Evolutionary conservation across 2,888 invertebrate species (phyloP), one percentile per base, ranked within the genome.

Genomic region (Cephonodes hylas): DNA sequence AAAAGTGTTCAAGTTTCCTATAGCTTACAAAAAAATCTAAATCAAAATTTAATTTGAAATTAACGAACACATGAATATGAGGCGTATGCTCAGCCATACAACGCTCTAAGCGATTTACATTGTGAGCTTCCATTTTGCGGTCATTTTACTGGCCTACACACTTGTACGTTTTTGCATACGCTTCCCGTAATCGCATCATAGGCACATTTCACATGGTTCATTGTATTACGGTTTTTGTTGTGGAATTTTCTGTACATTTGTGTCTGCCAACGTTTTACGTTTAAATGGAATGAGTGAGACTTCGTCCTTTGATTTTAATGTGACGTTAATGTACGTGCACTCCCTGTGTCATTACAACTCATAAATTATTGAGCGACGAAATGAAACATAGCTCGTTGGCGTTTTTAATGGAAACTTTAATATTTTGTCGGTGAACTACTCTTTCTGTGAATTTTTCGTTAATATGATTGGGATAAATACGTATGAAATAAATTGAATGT

Each of bases 111-210:
- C 72, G 71, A 78, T 84, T 77, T 77, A 75, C 79, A 74, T 80
- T 76, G 79, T 79, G 71, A 79, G 80, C 81, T 79, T 79, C 75
- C 81, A 84, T 75, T 83, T 85, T 85, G 84, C 75, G 85, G 83
- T 80, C 72, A 77, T 79, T 83, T 74, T 75, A 76, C 76, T 71
- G 66, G 73, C 71, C 74, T 71, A 71, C 68, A 75, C 68, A 76
- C 75, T 78, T 79, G 80, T 77, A 79, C 73, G 75, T 81, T 86
- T 85, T 86, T 86, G 81, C 76, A 74, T 73, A 68, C 66, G 72
- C 70, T 70, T 71, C 68, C 63, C 66, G 80, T 84, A 84, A 84
- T 85, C 76, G 76, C 71, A 63, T 64, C 27, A 42, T 71, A 80
- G 73, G 81, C 59, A 22, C 31, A 23, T 62, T 80, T 65, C 73